Conservation (phyloP, 1,140 invertebrate species). For the Thrips palmi region DNA sequence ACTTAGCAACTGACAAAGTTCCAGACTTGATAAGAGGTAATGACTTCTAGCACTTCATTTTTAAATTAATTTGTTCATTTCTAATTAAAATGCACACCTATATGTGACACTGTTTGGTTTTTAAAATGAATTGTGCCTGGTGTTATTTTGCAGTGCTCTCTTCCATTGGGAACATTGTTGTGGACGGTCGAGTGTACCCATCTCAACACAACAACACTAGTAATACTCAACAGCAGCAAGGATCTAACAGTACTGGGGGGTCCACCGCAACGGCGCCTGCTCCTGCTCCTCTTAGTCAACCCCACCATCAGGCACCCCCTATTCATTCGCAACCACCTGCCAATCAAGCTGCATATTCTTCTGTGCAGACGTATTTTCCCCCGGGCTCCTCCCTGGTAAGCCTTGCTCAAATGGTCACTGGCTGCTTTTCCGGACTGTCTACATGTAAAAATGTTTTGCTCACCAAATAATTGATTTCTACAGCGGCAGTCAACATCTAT, state of each 20-base stretch:
- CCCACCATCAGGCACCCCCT: slow-evolving; percentile 3
- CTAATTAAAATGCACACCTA: slow-evolving; percentile 7
- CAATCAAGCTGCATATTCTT: not conserved
- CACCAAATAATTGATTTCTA: no score
- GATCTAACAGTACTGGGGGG: no score
- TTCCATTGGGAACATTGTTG: slow-evolving; percentile 52
- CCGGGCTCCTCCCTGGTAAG: no score
- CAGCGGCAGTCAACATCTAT: no score
- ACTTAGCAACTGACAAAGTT: slow-evolving; percentile 54
- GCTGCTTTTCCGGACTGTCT: no score
- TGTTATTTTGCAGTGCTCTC: slow-evolving; percentile 35
- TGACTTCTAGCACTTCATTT: slow-evolving; percentile 10
- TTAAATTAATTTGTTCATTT: slow-evolving; percentile 6
- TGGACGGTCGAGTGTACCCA: slow-evolving; percentile 49
- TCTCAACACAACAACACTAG: slow-evolving; percentile 16
- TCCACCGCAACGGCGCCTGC: slow-evolving; percentile 14
- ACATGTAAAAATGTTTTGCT: no score
- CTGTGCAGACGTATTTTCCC: not conserved
- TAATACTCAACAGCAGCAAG: slow-evolving; percentile 17
- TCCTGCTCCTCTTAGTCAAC: slow-evolving; percentile 9
- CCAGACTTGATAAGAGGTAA: slow-evolving; percentile 55
- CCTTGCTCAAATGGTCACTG: no score
- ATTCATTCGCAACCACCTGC: slow-evolving; percentile 5
- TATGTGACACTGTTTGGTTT: slow-evolving; percentile 5
- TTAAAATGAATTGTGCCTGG: slow-evolving; percentile 1